Conservation (phyloP, 2,113 vertebrate species). For the Cyphomyrus discorhynchus region DNA sequence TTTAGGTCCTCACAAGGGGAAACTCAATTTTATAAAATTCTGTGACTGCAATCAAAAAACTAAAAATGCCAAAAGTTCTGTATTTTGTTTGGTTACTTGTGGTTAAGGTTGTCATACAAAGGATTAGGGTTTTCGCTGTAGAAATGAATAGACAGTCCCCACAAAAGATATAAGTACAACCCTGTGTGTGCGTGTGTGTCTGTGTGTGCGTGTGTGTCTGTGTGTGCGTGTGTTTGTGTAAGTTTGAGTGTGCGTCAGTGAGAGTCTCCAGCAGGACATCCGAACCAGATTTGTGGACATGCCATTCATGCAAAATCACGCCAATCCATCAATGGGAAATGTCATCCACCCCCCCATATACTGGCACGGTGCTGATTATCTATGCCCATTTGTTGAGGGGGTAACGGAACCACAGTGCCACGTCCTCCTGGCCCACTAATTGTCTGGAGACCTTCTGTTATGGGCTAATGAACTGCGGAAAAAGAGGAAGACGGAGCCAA, state of each 20-base stretch:
- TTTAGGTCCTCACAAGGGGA: not conserved
- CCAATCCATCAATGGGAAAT: slow-evolving; percentile 42
- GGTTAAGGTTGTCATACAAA: not conserved
- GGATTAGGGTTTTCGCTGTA: not conserved
- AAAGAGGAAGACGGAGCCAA: slow-evolving; percentile 53
- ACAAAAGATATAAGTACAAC: not conserved
- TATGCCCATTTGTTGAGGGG: slow-evolving; percentile 55
- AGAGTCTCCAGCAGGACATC: slow-evolving; percentile 31
- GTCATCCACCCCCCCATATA: slow-evolving; percentile 46
- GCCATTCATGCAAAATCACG: slow-evolving; percentile 51
- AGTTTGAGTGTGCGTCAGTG: not conserved
- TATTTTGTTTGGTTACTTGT: not conserved
- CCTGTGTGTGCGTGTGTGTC: not conserved
- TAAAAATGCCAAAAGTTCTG: not conserved
- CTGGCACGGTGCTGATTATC: slow-evolving; percentile 58
- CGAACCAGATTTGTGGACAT: slow-evolving; percentile 48
- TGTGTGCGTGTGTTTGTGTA: slow-evolving; percentile 37
- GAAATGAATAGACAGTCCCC: not conserved
- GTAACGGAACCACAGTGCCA: slow-evolving; percentile 42
- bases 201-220: slow-evolving; percentile 35
- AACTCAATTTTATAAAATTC: not conserved
- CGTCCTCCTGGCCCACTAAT: slow-evolving; percentile 56
- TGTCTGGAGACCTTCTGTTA: slow-evolving; percentile 57
- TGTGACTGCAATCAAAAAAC: not conserved
- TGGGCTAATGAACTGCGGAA: slow-evolving; percentile 64